Base-by-base conservation (phyloP, 2,113 vertebrate species). In the Coreoperca whiteheadi region DNA sequence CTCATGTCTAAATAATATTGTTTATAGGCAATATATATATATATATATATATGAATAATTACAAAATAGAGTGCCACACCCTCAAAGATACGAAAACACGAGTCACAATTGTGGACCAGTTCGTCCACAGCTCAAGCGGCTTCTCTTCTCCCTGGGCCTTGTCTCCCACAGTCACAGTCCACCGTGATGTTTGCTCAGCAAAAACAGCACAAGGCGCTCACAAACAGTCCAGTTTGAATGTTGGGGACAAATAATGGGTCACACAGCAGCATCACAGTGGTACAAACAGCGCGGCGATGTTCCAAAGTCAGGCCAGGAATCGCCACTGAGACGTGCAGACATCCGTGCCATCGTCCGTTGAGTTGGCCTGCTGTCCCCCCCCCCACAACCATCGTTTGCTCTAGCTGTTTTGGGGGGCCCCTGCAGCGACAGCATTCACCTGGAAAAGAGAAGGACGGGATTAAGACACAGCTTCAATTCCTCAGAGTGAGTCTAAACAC, bases 381-480 rank as follows among this genome's bases (percentile, higher is more conserved):
- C n/a, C n/a, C n/a, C n/a, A n/a, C n/a, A n/a, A n/a, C n/a, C n/a
- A 1, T 21, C 25, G 39, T 71, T 46, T 34, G 59, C 39, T 69
- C 60, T 10, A 39, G 51, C 66, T 43, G 28, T n/a, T 61, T 23
- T 7, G 14, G 59, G 59, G 72, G 77, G 50, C 25, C 43, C 21
- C 11, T 11, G 48, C 34, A 18, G 16, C 64, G 23, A 25, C 59
- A 61, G 41, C 61, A 14, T 76, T 59, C 54, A 59, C 80, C 92
- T 93, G 86, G 7, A 30, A n/a, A 41, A 82, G 12, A 81, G 8
- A 81, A 61, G 77, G 39, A 77, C 8, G 8, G 81, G 66, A 56
- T 83, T 50, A 67, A 60, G 46, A 81, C 34, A 69, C 68, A 74
- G 63, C 70, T 79, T 43, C 41, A 8, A 34, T 48, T 56, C 28